Evolutionary conservation across 2,888 invertebrate genomes (phyloP), one percentile per base, ranked within the genome.

Genomic region (Nephrotoma appendiculata): DNA sequence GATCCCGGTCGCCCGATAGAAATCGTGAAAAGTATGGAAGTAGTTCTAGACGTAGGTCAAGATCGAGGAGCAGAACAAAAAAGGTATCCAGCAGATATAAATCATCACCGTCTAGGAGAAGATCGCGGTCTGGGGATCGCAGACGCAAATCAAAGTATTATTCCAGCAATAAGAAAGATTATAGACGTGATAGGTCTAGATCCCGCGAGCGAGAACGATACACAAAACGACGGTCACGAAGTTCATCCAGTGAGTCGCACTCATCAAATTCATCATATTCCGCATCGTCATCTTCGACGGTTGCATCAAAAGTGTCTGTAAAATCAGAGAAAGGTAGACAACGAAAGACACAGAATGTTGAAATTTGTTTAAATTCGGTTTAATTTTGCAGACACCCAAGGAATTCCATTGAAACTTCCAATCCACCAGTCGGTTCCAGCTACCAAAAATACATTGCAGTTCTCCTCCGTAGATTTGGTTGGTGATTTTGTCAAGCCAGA

Each of bases 401-500:
- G 43, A 19, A 44, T 85, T 15, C 44, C 44, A 0, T 85, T 43
- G 15, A 44, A 31, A 52, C 19, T 86, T 31, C 43, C 71, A 42
- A 15, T 19, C 19, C 41, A 48, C 5, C 71, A 84, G 6, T 12
- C 41, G 0, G 43, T 42, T 42, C 12, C n/a, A 15, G 6, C 41
- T 42, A 41, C 43, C 15, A 84, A 86, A 86, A 41, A 86, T 42
- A 15, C 41, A 42, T 19, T 86, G n/a, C 57, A 87, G n/a, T 87
- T 87, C 41, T 19, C 85, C 0, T 87, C 87, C 9, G 4, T 87
- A 5, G 86, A 87, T 42, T 9, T 88, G 85, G 87, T 91, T 85
- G 88, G 89, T 48, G 90, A 90, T 86, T 86, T 87, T 11, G 89
- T 90, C 45, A 90, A 90, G 2, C 89, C 89, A 83, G 90, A 94